Evolutionary conservation across 2,797 vertebrate species (phyloP), one percentile per base, ranked within the genome.

Genomic region (Lacerta bilineata): DNA sequence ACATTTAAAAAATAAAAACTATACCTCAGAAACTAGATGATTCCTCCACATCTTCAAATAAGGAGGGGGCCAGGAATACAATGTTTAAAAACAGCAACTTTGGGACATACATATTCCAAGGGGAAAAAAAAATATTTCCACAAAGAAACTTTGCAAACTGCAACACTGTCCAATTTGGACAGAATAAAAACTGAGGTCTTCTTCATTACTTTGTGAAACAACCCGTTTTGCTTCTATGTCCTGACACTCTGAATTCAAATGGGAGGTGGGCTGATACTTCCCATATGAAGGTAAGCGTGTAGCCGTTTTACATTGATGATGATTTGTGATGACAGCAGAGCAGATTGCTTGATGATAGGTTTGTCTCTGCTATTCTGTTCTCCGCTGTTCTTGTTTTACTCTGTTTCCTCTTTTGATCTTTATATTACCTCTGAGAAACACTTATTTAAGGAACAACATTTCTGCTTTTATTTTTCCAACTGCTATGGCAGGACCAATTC

Each of bases 271-370:
- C n/a, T 46, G 6, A 17, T 59, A 15, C 77, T 79, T 79, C 29
- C 15, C n/a, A 61, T 61, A 80, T 80, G 33, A 61, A 61, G 61
- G 61, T 78, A 43, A 29, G 29, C 43, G 29, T 80, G 55, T 13
- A 61, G 50, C 11, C 18, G 8, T 61, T 59, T 23, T 25, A 33
- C 8, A 20, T 10, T 80, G 78, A 80, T 33, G 50, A 61, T 61
- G 77, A 79, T 79, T 79, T 79, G 55, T 80, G 8, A 80, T 80
- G 78, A 80, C 78, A 80, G 55, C n/a, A 80, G 77, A 55, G 55
- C n/a, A 61, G n/a, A 80, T 59, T 59, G 55, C 20, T 80, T 80
- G 55, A 80, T 36, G 55, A 61, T 55, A 36, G 55, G 41, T 55
- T 59, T 80, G 78, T 61, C n/a, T 61, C 78, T 33, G 55, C 18